Percentiles rank a stretch among this genome's conserved stretches.
phyloP scores from a whole-genome alignment of 2,888 invertebrate genomes.

The Baronia brevicornis region DNA sequence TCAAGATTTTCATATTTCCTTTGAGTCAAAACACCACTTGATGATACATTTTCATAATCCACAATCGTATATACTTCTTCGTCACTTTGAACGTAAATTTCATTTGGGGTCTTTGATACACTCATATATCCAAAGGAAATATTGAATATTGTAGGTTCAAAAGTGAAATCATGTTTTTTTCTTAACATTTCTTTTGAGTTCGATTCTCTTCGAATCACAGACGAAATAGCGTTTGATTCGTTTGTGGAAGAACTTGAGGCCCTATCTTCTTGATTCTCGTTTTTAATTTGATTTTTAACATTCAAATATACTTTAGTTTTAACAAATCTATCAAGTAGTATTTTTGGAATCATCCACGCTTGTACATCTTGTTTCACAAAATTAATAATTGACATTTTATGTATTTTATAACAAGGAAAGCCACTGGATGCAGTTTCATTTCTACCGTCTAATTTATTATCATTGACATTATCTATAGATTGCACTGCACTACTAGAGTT shows the following conservation, averaged over 20 bases:
- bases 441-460: slow-evolving; percentile 1
- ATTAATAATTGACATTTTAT: slow-evolving; percentile 33
- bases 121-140: slow-evolving; percentile 54
- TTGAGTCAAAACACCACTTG: slow-evolving; percentile 23
- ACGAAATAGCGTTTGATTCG: slow-evolving; percentile 33
- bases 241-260: too few species aligned
- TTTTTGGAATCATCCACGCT: slow-evolving; percentile 58
- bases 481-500: slow-evolving; percentile 53
- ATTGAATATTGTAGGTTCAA: slow-evolving; percentile 47
- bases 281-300: slow-evolving; percentile 19
- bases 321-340: slow-evolving; percentile 28
- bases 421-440: slow-evolving; percentile 3
- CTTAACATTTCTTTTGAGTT: slow-evolving; percentile 44
- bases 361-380: slow-evolving; percentile 45
- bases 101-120: slow-evolving; percentile 33
- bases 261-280: slow-evolving; percentile 21
- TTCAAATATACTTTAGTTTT: slow-evolving; percentile 18
- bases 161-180: slow-evolving; percentile 28
- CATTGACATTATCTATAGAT: slow-evolving; percentile 35
- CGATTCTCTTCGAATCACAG: slow-evolving; percentile 41
- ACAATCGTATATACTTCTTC: slow-evolving; percentile 57
- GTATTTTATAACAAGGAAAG: slow-evolving; percentile 21
- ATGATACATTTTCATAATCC: slow-evolving; percentile 48
- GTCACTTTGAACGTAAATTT: slow-evolving; percentile 35
- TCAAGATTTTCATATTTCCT: slow-evolving; percentile 14